Evolutionary conservation across 1,140 invertebrate genomes (phyloP), one percentile per base, ranked within the genome.

Genomic region (Atopsyche davidsoni): DNA sequence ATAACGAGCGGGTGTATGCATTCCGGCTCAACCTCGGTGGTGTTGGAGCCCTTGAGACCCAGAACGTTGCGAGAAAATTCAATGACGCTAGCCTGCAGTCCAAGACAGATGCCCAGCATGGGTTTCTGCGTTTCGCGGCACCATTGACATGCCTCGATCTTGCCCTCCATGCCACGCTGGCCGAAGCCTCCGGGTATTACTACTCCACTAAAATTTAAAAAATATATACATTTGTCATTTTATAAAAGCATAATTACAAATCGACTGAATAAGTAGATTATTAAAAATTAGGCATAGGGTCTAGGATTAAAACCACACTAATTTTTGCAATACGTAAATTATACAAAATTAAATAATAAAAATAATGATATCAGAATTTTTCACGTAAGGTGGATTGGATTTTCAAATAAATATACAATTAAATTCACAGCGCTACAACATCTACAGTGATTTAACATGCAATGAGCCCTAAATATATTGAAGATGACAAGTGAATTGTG

Each of bases 101-200:
- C 97, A 7, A 99, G 73, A 67, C 97, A 99, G 57, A 99, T 92
- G 10, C 95, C 96, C 4, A 99, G 73, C 64, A 92, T 91, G 0
- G 97, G 96, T 64, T 88, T 92, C 16, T 85, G 79, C 32, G 87
- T 94, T 61, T 80, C 82, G 39, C 97, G 77, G 39, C 94, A 96
- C 89, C 92, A 99, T 61, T 87, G 78, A 53, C 89, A 92, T 0
- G 96, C 95, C 50, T 84, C 78, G 21, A 99, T 93, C 74, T 95
- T 99, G 2, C 97, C 97, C 67, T 98, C 92, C 60, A 96, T 85
- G 3, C 97, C 97, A 39, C 96, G 79, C 57, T 85, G 82, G 13
- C 96, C 97, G 75, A 99, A 99, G 18, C 97, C 96, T 53, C 95
- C 95, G 24, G 97, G 96, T 6, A 99, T 92, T 50, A 99, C 79